Evolutionary conservation across 2,797 vertebrate species (phyloP), one percentile per base, ranked within the genome.

Genomic region (Heterohyrax brucei): DNA sequence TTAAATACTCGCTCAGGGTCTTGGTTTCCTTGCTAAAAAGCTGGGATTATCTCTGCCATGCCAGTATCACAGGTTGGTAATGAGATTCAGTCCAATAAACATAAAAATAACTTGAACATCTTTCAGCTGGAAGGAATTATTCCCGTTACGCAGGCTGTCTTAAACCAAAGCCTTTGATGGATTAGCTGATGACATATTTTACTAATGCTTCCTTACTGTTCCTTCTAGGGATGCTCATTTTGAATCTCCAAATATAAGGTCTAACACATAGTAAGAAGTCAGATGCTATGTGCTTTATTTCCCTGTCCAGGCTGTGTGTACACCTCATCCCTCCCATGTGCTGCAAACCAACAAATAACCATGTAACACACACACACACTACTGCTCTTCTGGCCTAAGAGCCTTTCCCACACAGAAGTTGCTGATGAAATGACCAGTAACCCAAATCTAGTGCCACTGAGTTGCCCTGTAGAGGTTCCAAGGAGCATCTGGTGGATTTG

Each of bases 351-450:
- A 26, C n/a, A 26, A 46, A 46, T 73, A 26, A 50, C 46, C 76
- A 30, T 7, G 48, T 59, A 39, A 39, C 39, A n/a, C 33, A 26
- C 59, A 22, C 59, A 39, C 53, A 59, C 48, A 6, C n/a, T 14
- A 10, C 18, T 33, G 7, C 22, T 86, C 75, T 46, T 79, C 46
- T 82, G 48, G 18, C 79, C 26, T 22, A 22, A 84, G 24, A 91
- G 56, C 33, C 75, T 86, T 73, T 87, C 80, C 70, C 48, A 50
- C 53, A 44, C 26, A 66, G 22, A 86, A 10, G 5, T 30, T 68
- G 44, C 62, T 89, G 44, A 73, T 95, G 68, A 87, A 91, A 73
- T 72, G 72, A 50, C 61, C 86, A 56, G 46, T 64, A 39, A 39
- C 39, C 39, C 39, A 39, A 39, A 39, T 39, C 39, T 39, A 39